Base-by-base conservation (phyloP, 92 coral and sea anemone species). In the Zoanthus sociatus region DNA sequence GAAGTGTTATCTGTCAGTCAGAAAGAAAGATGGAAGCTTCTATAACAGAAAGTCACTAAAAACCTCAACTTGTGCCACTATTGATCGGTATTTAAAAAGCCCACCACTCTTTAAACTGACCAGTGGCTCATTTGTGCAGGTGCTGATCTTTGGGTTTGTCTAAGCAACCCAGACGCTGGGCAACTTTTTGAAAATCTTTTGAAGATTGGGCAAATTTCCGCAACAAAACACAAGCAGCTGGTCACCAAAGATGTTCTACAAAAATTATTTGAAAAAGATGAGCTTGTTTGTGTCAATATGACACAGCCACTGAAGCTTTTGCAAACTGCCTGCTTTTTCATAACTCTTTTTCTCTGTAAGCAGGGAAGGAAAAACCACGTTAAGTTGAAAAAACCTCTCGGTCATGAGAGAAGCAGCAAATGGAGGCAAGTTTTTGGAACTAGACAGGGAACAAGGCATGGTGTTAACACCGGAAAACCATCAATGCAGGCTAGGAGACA, bases 331-430 rank as follows among this genome's bases (percentile, higher is more conserved):
- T 88, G 92, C 90, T 91, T 91, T 51, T 74, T 73, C 47, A 72
- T 91, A 64, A 77, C 79, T 54, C 73, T 91, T 6, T 91, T 83
- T 76, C 82, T 76, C 51, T 87, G 94, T 48, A 91, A 91, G 70
- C 53, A 87, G 84, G 94, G 91, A 10, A n/a, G 94, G 37, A 91
- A 91, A 78, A 91, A 91, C 87, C 94, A 91, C 66, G 87, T 70
- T 31, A 21, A 48, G n/a, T 45, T 88, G 78, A 78, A 82, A 74
- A 30, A 33, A 63, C 71, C 83, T 88, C 91, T 86, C 87, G 30
- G 91, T 88, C 53, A n/a, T 46, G 30, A 73, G 91, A 58, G 71
- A 83, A 50, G 78, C 89, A 15, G 76, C 91, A 55, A 83, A 21
- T 31, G 91, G 89, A 9, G 69, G 76, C 69, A 15, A 48, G 53